Evolutionary conservation across 2,888 invertebrate species (phyloP), one percentile per base, ranked within the genome.

Genomic region (Nemapogon koenigi): DNA sequence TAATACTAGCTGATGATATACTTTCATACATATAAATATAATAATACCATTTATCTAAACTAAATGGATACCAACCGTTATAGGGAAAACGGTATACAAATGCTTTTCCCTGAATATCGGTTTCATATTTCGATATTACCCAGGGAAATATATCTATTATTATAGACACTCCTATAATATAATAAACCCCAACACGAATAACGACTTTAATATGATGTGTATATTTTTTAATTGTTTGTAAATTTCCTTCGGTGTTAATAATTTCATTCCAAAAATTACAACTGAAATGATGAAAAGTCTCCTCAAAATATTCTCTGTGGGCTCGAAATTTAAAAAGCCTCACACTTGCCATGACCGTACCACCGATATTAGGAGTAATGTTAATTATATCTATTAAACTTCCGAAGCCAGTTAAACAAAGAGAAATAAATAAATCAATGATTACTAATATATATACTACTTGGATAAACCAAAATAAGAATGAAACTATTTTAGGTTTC

Each of bases 41-140:
- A 27, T 57, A 57, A 46, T 67, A 75, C 64, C 63, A 71, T 41
- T 61, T 51, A 1, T 60, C 48, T 49, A 69, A 71, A 41, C 71
- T 62, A 38, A 73, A 73, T 8, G 73, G 75, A 41, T 75, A 75
- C 72, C 71, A 72, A 4, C 66, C 72, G 41, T 72, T 69, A 27
- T 64, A 64, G 0, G 73, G 75, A 37, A 64, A 72, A 4, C 69
- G 49, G 45, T 60, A 54, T 22, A 52, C 45, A 8, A 47, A 43
- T 19, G 62, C 57, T 27, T 55, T 50, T 2, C 52, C 56, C 27
- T 61, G 36, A 11, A 63, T 39, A 13, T 51, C 41, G 7, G 49
- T 49, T 41, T 66, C 59, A 40, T 57, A 69, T 35, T 49, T 43
- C 68, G 68, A 70, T n/a, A 72, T 53, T 2, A 71, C 32, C 41